A percentile compares a stretch with the other conserved stretches of the same genome.
Conservation (phyloP, 2,113 vertebrate genomes). For the Lethenteron camtschaticum region DNA sequence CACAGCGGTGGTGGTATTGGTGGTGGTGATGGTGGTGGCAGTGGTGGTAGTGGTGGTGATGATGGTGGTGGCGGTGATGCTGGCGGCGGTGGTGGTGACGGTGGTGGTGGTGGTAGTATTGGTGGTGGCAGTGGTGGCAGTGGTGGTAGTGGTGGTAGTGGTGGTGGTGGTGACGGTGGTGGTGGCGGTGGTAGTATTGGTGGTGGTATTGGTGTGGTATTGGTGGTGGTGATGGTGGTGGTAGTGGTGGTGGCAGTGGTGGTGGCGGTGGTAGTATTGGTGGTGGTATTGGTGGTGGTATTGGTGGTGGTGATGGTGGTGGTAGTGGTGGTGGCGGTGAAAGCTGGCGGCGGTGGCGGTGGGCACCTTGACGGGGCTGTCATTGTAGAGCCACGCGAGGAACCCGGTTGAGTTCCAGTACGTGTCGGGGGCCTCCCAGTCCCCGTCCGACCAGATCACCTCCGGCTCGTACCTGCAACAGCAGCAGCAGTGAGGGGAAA, state of each 20-base stretch:
- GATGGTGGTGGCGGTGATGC: neutral
- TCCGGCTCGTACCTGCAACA: slow-evolving; percentile 55
- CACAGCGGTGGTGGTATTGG: no score
- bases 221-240: neutral
- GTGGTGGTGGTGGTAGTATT: neutral
- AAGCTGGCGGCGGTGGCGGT: neutral
- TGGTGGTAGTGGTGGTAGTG: neutral
- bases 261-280: neutral
- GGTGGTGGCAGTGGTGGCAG: neutral
- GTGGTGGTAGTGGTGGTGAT: neutral
- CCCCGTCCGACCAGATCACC: slow-evolving; percentile 85
- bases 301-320: neutral
- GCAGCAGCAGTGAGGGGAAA: no score
- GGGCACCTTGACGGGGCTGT: slow-evolving; percentile 67
- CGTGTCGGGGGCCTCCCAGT: slow-evolving; percentile 67
- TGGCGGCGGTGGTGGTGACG: neutral
- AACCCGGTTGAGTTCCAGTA: slow-evolving; percentile 91
- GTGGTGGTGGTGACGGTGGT: neutral
- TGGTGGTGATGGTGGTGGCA: neutral
- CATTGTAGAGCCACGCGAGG: slow-evolving; percentile 85
- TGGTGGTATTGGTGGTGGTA: neutral
- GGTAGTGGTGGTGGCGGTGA: neutral
- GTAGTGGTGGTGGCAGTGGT: neutral
- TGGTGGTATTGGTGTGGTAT: neutral
- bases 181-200: neutral